Evolutionary conservation across 2,113 vertebrate species (phyloP), one percentile per base, ranked within the genome.

Genomic region (Delphinus delphis): DNA sequence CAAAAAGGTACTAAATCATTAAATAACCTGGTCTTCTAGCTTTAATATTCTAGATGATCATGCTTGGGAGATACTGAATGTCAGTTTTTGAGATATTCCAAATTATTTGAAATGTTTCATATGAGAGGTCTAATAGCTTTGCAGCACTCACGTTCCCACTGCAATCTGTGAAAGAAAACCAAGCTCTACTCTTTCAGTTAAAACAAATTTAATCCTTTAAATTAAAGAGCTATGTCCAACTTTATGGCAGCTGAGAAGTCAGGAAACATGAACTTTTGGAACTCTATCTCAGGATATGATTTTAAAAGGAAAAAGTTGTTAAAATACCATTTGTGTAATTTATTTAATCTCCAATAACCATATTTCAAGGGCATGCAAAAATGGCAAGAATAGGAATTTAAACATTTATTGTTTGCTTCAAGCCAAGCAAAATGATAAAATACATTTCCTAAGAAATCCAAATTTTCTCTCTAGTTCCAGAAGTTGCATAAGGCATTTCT

Each of bases 111-210:
- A 90, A 95, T 88, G 44, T 44, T 97, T 96, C 85, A 86, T 26
- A 95, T 82, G 25, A 93, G 33, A 96, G 41, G 25, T 62, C 76
- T 84, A 94, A 96, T 93, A 93, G 91, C 79, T 92, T 80, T 85
- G 5, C 63, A 94, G 74, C n/a, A 58, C 58, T 89, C 25, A 17
- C 47, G 44, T 88, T 97, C 89, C 97, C 97, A 95, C 92, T 74
- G 86, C 74, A 96, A 98, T 98, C 79, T 97, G 68, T 94, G 83
- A 84, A 95, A 89, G 44, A 91, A 96, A 98, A 92, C 76, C 84
- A 95, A 87, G 70, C 1, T 36, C n/a, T 90, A 67, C 60, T 96
- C 84, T 93, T 92, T 91, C 63, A 83, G 68, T 62, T 86, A 85
- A 97, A 97, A 53, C 31, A 47, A 89, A 83, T 95, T 91, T 97